Percentiles rank a stretch among this genome's conserved stretches.
phyloP scores from a whole-genome alignment of 2,888 invertebrate genomes.

The Andrena haemorrhoa region DNA sequence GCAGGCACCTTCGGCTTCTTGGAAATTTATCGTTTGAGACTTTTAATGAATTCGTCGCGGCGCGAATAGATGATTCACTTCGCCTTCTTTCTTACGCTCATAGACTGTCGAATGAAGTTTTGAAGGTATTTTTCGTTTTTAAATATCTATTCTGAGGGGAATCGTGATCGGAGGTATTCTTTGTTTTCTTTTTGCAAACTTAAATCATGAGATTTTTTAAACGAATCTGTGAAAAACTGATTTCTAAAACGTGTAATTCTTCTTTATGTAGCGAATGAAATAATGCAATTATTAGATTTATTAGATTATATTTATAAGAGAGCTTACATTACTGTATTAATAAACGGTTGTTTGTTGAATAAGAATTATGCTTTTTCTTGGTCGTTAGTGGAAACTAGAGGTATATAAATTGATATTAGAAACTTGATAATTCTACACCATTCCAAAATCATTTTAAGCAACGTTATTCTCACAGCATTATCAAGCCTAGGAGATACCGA shows the following conservation, averaged over 20 bases:
- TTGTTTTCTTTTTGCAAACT: slow-evolving; percentile 9
- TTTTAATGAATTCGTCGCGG: slow-evolving; percentile 33
- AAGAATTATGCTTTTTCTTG: slow-evolving; percentile 17
- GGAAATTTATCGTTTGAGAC: slow-evolving; percentile 27
- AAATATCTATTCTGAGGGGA: background rate
- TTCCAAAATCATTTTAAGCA: no score
- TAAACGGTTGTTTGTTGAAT: slow-evolving; percentile 67
- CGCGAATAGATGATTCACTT: slow-evolving; percentile 9
- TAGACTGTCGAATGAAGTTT: slow-evolving; percentile 23
- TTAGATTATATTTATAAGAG: slow-evolving; percentile 63
- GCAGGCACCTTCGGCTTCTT: slow-evolving; percentile 22
- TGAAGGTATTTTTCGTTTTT: slow-evolving; percentile 27
- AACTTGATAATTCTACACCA: no score
- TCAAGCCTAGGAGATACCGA: no score
- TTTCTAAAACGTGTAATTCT: slow-evolving; percentile 36
- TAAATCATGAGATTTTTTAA: slow-evolving; percentile 4
- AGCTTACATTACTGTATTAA: slow-evolving; percentile 61
- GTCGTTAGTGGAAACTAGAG: background rate
- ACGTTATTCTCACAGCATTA: no score
- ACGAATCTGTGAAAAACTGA: slow-evolving; percentile 12
- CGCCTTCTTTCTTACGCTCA: slow-evolving; percentile 2
- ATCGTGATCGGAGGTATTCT: background rate
- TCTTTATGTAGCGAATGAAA: slow-evolving; percentile 41
- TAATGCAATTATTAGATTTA: slow-evolving; percentile 51
- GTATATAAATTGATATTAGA: no score